These are phyloP conservation scores for Heliocidaris erythrogramma DNA, from an alignment of 35 echinoderm and acorn worm genomes.

Conservation along the genomic window DNA sequence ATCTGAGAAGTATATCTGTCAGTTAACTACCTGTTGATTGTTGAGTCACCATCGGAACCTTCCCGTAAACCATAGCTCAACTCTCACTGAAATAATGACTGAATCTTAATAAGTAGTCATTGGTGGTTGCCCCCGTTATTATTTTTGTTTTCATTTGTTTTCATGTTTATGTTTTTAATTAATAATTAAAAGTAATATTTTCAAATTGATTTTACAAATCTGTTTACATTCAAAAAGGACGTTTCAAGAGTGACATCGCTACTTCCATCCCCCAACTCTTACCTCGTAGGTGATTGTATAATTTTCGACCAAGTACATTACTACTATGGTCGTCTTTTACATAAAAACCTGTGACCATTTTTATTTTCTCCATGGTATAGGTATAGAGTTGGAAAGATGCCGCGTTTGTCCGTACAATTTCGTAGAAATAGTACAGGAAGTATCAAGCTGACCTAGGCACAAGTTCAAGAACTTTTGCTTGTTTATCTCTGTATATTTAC, in stretches of 20 bases:
- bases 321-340: no score
- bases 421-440: neutral
- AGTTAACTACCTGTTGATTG: neutral
- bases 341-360: no score
- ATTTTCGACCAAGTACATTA: no score
- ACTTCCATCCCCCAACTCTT: no score
- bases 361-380: no score
- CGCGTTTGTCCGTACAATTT: neutral
- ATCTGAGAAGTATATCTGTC: neutral
- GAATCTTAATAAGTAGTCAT: neutral
- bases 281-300: no score
- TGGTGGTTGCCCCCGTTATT: neutral
- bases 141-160: neutral
- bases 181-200: no score
- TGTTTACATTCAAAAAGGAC: no score
- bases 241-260: no score
- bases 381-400: no score
- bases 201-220: no score
- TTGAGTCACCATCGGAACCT: neutral
- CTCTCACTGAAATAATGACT: neutral
- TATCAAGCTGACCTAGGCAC: neutral
- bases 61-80: neutral
- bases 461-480: neutral
- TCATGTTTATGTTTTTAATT: no score
- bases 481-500: neutral